Evolutionary conservation across 2,113 vertebrate genomes (phyloP).

Genomic region (Leucopsar rothschildi): DNA sequence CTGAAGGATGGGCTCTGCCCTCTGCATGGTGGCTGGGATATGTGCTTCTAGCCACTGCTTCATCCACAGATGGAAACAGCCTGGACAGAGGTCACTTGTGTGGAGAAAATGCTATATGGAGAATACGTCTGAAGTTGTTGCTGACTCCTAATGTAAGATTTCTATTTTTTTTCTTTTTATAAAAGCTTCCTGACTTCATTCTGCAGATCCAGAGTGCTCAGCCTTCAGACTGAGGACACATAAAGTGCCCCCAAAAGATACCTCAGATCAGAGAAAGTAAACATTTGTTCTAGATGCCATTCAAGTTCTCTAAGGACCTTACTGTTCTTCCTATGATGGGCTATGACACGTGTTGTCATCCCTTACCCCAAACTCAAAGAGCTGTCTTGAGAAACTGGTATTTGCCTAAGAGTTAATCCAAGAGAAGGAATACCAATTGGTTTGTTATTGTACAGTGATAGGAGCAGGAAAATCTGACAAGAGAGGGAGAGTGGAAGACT

Average conservation of each 20-base stretch:
- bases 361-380: neutral
- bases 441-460: neutral
- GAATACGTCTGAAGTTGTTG: neutral
- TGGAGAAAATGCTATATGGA: neutral
- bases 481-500: neutral
- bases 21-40: neutral
- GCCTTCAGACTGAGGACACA: neutral
- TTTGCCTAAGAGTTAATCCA: neutral
- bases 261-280: neutral
- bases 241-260: neutral
- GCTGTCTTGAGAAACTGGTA: neutral
- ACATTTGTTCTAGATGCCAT: neutral
- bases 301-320: neutral
- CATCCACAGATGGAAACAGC: neutral
- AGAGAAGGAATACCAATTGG: neutral
- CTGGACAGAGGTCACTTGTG: neutral
- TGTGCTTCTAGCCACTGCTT: neutral
- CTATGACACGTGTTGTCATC: fast-evolving
- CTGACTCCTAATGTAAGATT: neutral
- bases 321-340: neutral
- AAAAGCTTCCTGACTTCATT: neutral
- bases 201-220: neutral
- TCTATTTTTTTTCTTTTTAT: neutral
- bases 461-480: neutral
- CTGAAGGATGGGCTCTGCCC: neutral